phyloP scores from a whole-genome alignment of 2,113 vertebrate species.

The Anguilla rostrata region DNA sequence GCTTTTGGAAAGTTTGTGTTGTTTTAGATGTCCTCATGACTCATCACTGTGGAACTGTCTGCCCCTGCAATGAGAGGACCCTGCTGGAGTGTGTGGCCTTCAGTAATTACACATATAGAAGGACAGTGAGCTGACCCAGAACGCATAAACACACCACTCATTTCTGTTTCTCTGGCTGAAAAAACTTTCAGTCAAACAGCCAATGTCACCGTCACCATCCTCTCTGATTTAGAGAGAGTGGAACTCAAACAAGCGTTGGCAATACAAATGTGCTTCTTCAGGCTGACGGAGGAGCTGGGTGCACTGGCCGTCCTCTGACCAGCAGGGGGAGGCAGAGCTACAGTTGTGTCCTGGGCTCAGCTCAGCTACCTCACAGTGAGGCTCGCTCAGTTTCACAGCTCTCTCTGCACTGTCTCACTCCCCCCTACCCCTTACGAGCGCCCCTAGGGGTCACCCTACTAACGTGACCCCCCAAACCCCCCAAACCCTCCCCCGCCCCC shows the following conservation, averaged over 20 bases:
- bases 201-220: not conserved
- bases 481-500: no score
- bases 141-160: not conserved
- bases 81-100: not conserved
- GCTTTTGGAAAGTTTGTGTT: not conserved
- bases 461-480: no score
- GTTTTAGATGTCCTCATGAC: not conserved
- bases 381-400: not conserved
- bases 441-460: no score
- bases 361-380: not conserved
- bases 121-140: not conserved
- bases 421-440: not conserved
- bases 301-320: slow-evolving; percentile 25
- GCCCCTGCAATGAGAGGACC: not conserved
- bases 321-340: slow-evolving; percentile 58
- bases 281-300: not conserved
- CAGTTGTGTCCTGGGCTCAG: slow-evolving; percentile 13
- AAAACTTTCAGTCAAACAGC: not conserved
- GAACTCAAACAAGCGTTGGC: not conserved
- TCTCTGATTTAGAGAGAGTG: not conserved
- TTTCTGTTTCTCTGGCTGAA: not conserved
- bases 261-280: not conserved
- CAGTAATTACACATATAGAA: not conserved
- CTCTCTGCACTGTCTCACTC: not conserved
- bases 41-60: not conserved